Evolutionary conservation across 2,113 vertebrate genomes (phyloP), one percentile per base, ranked within the genome.

Genomic region (Pristiophorus japonicus): DNA sequence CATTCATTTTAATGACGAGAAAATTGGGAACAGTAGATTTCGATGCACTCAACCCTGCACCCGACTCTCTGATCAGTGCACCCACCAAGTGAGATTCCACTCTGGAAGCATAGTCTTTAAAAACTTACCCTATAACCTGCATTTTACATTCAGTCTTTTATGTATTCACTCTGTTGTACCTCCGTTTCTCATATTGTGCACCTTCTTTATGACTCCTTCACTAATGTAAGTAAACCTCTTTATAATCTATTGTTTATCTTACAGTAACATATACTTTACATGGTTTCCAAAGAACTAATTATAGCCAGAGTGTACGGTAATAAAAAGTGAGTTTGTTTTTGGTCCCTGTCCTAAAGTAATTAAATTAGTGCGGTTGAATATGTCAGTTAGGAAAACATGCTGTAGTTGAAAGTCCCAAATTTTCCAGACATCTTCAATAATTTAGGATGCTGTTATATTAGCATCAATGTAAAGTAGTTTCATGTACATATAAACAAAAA

Each of bases 351-450:
- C 59, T 63, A 67, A 94, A 51, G 85, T 30, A 55, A 34, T 90
- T 90, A 16, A 94, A 94, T 42, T 94, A 94, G 38, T 94, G 34
- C 63, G 65, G 8, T 94, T 22, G n/a, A 67, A 94, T 66, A 24
- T 45, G 10, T 42, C 91, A 65, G 10, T 67, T 45, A 22, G 87
- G 14, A 94, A 66, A 67, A 65, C 27, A 22, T 66, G 7, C 63
- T 42, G n/a, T 42, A 8, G 38, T 22, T 66, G 27, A 94, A 94
- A 38, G 24, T 42, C 38, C n/a, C 20, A 94, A 42, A 24, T 94
- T 42, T 94, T 94, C 38, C n/a, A 42, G 62, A 66, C 20, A 66
- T 27, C 91, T 45, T 67, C 63, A 66, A 55, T 45, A 66, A 65
- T 66, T 94, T 94, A 42, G 65, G 47, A 34, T 59, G 87, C 51